These are phyloP conservation scores for Platichthys flesus DNA, from an alignment of 2,113 vertebrate genomes.

Conservation along the genomic window DNA sequence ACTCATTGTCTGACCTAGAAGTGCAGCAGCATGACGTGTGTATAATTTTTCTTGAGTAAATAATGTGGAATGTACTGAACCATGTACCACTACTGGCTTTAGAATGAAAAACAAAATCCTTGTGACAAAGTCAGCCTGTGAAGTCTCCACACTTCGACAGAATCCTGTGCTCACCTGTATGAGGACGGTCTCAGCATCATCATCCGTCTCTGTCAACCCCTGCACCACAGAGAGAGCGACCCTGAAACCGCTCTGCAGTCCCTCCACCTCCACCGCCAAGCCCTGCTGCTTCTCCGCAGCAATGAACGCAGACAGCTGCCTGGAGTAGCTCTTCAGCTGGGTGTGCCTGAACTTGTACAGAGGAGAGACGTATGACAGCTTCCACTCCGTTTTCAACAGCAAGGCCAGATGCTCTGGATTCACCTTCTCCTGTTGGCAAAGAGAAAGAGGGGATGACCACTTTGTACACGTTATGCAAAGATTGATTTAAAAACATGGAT, in stretches of 20 bases:
- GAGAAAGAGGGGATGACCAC: background rate
- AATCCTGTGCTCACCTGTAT: constrained; percentile 83
- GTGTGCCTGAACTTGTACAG: constrained; percentile 85
- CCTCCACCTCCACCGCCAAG: constrained; percentile 82
- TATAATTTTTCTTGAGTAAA: no score
- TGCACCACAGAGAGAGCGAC: constrained; percentile 83
- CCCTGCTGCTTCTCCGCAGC: constrained; percentile 89
- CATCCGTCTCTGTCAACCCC: constrained; percentile 79
- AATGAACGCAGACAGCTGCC: constrained; percentile 85
- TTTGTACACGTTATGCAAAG: background rate
- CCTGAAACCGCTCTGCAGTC: constrained; percentile 77
- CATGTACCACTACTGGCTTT: no score
- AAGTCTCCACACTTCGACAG: no score
- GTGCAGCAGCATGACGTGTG: no score
- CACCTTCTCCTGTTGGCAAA: constrained; percentile 72
- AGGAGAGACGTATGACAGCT: constrained; percentile 90
- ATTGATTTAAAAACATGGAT: background rate
- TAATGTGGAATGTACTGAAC: no score
- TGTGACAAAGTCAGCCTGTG: no score
- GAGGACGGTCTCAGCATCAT: constrained; percentile 85
- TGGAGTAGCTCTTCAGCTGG: constrained; percentile 84
- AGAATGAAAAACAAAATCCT: no score
- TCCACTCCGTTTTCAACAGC: constrained; percentile 88
- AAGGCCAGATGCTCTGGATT: constrained; percentile 78
- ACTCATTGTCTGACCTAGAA: no score